Evolutionary conservation across 2,113 vertebrate species (phyloP), one percentile per base, ranked within the genome.

Genomic region (Sander vitreus): DNA sequence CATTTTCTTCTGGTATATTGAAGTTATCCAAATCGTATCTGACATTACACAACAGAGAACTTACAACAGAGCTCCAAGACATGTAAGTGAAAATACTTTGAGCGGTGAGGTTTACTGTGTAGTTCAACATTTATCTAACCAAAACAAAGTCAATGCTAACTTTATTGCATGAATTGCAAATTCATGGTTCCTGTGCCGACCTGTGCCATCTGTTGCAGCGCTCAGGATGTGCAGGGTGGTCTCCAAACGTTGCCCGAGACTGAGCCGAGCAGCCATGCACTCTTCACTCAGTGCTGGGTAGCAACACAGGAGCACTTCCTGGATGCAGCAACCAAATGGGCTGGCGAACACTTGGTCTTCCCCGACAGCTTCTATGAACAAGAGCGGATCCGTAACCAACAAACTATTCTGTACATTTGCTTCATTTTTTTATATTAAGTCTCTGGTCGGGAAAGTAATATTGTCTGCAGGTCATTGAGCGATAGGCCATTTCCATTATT

Each of bases 261-360:
- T 47, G 76, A 97, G 91, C 1, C 96, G 93, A 60, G 90, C 91
- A 18, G 93, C 84, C 19, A 99, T 96, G 85, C 91, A 91, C 73
- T 99, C 97, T 78, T 98, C 97, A 0, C 91, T 97, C 64, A 99
- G 93, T 18, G 87, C 63, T 0, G 96, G 94, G 88, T 96, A 95
- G 88, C 95, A 97, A 78, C 90, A 92, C 85, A 97, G 96, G 27
- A 99, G 94, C 39, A 98, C 95, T 33, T 98, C 97, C 63, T 94
- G 95, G 73, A 97, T 91, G 85, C 95, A 97, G 93, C 94, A 96
- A 58, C 96, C 95, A 8, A 96, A 96, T 2, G 95, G 88, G 3
- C 91, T 94, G 53, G 77, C 13, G 54, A 93, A 95, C 79, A 94
- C 94, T 13, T 76, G 83, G 51, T 95, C 85, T 7, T 98, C 97